Base-by-base conservation (phyloP, 2,797 vertebrate genomes). In the Poeciliopsis presidionis region DNA sequence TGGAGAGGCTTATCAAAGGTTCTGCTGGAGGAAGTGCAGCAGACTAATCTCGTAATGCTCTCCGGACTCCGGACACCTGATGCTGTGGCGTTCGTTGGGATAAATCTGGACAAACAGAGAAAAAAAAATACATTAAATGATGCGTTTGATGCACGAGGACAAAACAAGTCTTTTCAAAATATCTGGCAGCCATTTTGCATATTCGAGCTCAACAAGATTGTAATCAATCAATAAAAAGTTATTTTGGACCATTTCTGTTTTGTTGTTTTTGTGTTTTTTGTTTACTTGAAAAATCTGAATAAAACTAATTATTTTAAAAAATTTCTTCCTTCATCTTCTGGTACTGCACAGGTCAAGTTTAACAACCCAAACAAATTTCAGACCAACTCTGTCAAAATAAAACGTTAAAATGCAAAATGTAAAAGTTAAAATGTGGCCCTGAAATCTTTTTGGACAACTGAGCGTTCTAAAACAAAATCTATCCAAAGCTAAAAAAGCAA, bases 31-130 rank as follows among this genome's bases (percentile, higher is more conserved):
- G 94, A 98, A 99, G 95, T 99, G 97, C 92, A 99, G 96, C 94
- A 99, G 95, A 41, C 97, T 98, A 85, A 98, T 98, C 94, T 99
- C 98, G 8, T 99, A 99, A 95, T 99, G 97, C 95, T 99, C 98
- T 71, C 97, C 98, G 0, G 98, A 98, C 95, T 99, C 97, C 0
- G 97, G 97, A 95, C 98, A 98, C 91, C 97, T 96, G 94, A 99
- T 99, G 91, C 97, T 98, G 96, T 99, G 98, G 89, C 98, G 96
- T 94, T 99, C 97, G 0, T 99, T 98, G 84, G 98, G 98, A 92
- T 99, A 98, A 94, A 99, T 96, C 98, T 99, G 57, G 7, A 65
- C 71, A 78, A 47, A 80, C 13, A 28, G 2, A 25, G 2, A 0
- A 8, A 57, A 11, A 1, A 41, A 41, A 6, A 33, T 13, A 57